Base-by-base conservation (phyloP, 2,113 vertebrate species). In the Triplophysa rosa region DNA sequence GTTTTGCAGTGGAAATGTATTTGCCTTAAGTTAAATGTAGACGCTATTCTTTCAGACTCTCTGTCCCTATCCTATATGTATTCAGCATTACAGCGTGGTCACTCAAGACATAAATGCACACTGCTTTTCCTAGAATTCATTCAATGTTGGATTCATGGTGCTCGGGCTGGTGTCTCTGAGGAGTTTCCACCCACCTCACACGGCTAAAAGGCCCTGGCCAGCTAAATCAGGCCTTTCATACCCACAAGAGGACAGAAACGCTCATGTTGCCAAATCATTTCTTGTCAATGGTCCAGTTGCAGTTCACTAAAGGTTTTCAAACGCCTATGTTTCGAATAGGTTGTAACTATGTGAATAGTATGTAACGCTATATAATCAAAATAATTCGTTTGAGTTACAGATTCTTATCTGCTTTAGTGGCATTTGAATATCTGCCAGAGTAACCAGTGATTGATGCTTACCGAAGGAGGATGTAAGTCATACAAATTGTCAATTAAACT, bases 71-170 rank as follows among this genome's bases (percentile, higher is more conserved):
- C 52, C 66, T 2, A 13, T 49, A 52, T 33, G 59, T 72, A 49
- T 65, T 54, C 61, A 63, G 40, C n/a, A 64, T 56, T 56, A 64
- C 52, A 78, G 21, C 42, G 54, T 66, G 72, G 23, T 64, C 79
- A 40, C 62, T 80, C 4, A 42, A 61, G 45, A 64, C 67, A 67
- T 67, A 63, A 69, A 80, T 24, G 17, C 33, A 45, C 37, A 26
- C 14, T 26, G 52, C 83, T 86, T 89, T 83, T 84, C 86, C 83
- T 86, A 88, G 87, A 92, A 90, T 79, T 42, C 24, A 80, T 80
- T 92, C 84, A 93, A 91, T 92, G 89, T 86, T 73, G 89, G 89
- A 91, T 92, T 93, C 90, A 93, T 92, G 82, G 80, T 76, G n/a
- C 66, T 47, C 24, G 61, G 23, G 21, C 11, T 21, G 29, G 81